Conservation (phyloP, 2,888 invertebrate species). For the Gymnosoma rotundatum region DNA sequence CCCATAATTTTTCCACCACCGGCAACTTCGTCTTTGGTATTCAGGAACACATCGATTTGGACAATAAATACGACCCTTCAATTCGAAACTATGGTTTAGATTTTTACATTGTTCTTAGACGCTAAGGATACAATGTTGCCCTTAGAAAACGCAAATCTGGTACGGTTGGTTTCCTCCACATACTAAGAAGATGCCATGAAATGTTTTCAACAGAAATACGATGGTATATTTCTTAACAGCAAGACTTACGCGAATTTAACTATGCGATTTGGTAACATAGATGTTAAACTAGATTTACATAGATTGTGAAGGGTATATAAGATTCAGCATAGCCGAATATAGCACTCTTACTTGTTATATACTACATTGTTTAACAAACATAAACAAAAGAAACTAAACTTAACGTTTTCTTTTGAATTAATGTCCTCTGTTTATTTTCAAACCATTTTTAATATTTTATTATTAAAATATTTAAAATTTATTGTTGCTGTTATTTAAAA, state of each 20-base stretch:
- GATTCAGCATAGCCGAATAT: too few relatives aligned
- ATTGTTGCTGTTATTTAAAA: too few relatives aligned
- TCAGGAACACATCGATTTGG: slow-evolving; percentile 99
- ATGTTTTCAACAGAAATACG: slow-evolving; percentile 99
- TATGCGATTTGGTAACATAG: slow-evolving; percentile 45
- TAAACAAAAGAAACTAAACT: too few relatives aligned
- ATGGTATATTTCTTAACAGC: slow-evolving; percentile 97
- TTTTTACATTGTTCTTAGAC: slow-evolving; percentile 98
- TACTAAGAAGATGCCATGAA: slow-evolving; percentile 99
- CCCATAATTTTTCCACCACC: slow-evolving; percentile 98
- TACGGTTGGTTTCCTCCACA: slow-evolving; percentile 96
- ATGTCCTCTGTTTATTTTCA: too few relatives aligned
- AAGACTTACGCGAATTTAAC: slow-evolving; percentile 84
- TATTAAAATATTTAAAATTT: too few relatives aligned
- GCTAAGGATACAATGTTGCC: slow-evolving; percentile 96
- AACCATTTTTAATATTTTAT: too few relatives aligned
- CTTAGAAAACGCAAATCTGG: slow-evolving; percentile 97
- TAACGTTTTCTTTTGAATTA: too few relatives aligned
- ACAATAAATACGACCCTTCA: slow-evolving; percentile 98
- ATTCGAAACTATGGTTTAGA: slow-evolving; percentile 99
- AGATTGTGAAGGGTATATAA: too few relatives aligned
- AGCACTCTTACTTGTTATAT: too few relatives aligned
- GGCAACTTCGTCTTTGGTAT: slow-evolving; percentile 99
- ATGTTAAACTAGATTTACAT: too few relatives aligned
- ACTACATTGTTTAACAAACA: too few relatives aligned